Evolutionary conservation across 2,113 vertebrate genomes (phyloP).

Genomic region (Boleophthalmus pectinirostris): DNA sequence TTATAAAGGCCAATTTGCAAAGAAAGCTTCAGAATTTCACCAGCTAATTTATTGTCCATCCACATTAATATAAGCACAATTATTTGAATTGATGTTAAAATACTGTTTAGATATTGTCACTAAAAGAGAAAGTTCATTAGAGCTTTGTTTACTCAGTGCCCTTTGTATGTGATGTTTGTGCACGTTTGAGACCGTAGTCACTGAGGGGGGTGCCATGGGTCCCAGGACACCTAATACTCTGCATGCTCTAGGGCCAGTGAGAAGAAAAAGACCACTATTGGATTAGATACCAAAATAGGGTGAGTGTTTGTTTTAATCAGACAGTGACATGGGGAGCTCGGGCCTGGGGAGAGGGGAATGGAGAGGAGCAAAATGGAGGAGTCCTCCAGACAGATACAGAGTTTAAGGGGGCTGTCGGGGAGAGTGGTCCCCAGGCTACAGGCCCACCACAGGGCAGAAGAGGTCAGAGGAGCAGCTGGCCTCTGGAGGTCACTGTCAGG

Average conservation of each 20-base stretch:
- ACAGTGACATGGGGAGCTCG: slow-evolving; percentile 83
- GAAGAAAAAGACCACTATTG: slow-evolving; percentile 83
- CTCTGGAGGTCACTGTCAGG: slow-evolving; percentile 74
- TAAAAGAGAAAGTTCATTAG: slow-evolving; percentile 54
- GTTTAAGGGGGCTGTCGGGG: slow-evolving; percentile 68
- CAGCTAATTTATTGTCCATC: not conserved
- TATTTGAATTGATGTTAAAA: not conserved
- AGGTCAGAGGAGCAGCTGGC: slow-evolving; percentile 65
- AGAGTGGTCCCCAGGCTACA: slow-evolving; percentile 70
- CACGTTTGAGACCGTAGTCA: slow-evolving; percentile 79
- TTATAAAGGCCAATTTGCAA: not conserved
- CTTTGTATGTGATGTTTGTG: slow-evolving; percentile 70
- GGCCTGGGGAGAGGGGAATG: slow-evolving; percentile 63
- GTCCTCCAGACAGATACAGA: slow-evolving; percentile 54
- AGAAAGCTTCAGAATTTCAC: not conserved
- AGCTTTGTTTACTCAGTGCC: slow-evolving; percentile 71
- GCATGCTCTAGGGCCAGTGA: slow-evolving; percentile 75
- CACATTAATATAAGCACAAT: not conserved
- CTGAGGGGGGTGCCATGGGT: slow-evolving; percentile 56
- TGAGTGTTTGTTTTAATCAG: slow-evolving; percentile 93
- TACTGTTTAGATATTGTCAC: slow-evolving; percentile 35
- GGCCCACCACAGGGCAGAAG: slow-evolving; percentile 58
- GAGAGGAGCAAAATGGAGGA: slow-evolving; percentile 35
- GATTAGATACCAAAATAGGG: slow-evolving; percentile 91
- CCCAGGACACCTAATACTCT: slow-evolving; percentile 82